Percentiles rank a stretch among this genome's conserved stretches.
phyloP scores from a whole-genome alignment of 2,888 invertebrate species.

The Stenotaenia linearis region DNA sequence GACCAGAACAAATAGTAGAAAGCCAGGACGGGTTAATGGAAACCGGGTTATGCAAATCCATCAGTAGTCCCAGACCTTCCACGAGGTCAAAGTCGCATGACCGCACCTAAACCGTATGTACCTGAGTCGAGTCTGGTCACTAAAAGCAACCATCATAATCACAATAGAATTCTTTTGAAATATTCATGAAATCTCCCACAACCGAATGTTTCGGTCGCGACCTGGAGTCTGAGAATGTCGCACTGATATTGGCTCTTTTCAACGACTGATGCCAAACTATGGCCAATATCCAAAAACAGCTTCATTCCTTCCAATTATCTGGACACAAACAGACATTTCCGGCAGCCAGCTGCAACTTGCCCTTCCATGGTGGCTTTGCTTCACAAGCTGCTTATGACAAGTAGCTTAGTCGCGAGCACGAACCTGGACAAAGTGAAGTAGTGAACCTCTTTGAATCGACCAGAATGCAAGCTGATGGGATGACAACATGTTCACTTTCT shows the following conservation, averaged over 20 bases:
- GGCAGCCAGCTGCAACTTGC: background rate
- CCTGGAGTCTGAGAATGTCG: background rate
- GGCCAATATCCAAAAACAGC: background rate
- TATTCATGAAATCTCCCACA: background rate
- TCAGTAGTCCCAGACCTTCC: background rate
- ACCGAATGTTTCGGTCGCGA: background rate
- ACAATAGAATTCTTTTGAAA: background rate
- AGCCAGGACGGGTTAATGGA: background rate
- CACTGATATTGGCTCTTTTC: background rate
- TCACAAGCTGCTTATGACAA: conserved; percentile 16
- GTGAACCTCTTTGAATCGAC: background rate
- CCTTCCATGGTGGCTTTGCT: background rate
- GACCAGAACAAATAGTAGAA: background rate
- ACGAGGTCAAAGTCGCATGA: background rate
- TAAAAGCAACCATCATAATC: background rate
- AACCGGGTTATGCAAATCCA: conserved; percentile 1
- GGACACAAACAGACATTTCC: background rate
- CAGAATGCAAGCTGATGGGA: background rate
- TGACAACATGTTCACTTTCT: background rate
- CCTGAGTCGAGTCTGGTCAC: too few relatives aligned
- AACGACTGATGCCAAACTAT: background rate
- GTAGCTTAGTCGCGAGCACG: background rate
- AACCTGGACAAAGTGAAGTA: background rate
- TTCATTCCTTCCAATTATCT: conserved; percentile 11
- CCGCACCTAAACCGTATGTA: background rate